phyloP scores from a whole-genome alignment of 2,888 invertebrate genomes.

The Scaptomyza cyrtandrae region DNA sequence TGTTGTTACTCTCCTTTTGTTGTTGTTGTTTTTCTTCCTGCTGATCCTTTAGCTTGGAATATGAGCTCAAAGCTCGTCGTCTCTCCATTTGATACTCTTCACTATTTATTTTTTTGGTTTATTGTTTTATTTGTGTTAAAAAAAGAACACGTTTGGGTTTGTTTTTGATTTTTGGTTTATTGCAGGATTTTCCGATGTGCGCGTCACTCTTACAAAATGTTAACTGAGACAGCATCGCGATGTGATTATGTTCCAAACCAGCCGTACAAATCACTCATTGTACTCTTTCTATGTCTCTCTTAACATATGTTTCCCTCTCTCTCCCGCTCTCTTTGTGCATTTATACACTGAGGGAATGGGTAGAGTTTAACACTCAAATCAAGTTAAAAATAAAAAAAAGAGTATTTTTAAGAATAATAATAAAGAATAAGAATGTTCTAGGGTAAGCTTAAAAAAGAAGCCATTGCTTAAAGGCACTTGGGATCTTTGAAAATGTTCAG shows the following conservation, averaged over 20 bases:
- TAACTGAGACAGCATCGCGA: constrained; percentile 52
- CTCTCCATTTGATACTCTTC: constrained; percentile 71
- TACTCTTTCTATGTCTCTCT: background rate
- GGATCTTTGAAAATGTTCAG: no score
- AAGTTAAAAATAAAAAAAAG: no score
- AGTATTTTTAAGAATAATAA: no score
- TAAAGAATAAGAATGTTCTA: no score
- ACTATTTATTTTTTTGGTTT: constrained; percentile 15
- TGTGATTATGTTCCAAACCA: constrained; percentile 57
- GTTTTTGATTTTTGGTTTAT: constrained; percentile 22
- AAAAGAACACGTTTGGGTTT: background rate
- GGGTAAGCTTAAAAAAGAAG: no score
- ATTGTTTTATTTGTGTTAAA: constrained; percentile 3
- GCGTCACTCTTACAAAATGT: constrained; percentile 52
- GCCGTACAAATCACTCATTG: background rate
- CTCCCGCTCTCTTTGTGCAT: background rate
- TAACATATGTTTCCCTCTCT: background rate
- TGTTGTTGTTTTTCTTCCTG: constrained; percentile 18
- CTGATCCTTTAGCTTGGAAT: constrained; percentile 71
- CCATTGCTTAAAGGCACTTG: no score
- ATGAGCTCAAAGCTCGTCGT: constrained; percentile 70
- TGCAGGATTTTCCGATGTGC: constrained; percentile 53
- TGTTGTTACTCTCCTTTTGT: constrained; percentile 11
- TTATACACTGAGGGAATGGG: background rate
- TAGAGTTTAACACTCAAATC: background rate